These are phyloP conservation scores for Encarsia formosa DNA, from an alignment of 2,888 invertebrate genomes.

Conservation along the genomic window DNA sequence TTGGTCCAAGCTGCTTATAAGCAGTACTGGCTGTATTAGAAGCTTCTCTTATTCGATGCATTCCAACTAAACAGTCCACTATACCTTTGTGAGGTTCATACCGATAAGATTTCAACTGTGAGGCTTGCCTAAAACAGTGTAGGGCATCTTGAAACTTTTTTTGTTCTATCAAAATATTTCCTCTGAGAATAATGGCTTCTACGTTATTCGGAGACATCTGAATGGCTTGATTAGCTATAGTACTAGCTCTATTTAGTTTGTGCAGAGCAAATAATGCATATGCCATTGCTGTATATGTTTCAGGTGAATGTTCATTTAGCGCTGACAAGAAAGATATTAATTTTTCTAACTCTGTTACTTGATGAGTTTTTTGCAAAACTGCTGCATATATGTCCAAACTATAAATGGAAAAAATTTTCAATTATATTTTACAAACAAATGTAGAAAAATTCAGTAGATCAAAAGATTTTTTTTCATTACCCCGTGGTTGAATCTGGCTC, in stretches of 20 bases:
- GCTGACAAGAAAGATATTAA: conserved; percentile 55
- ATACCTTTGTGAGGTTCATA: conserved; percentile 76
- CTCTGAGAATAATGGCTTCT: conserved; percentile 72
- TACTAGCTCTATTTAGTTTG: conserved; percentile 65
- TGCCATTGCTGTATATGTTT: conserved; percentile 74
- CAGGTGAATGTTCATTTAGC: conserved; percentile 57
- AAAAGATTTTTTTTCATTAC: conserved; percentile 30
- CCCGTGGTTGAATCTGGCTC: conserved; percentile 47
- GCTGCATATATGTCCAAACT: conserved; percentile 66
- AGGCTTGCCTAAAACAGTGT: conserved; percentile 64
- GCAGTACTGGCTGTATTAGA: conserved; percentile 67
- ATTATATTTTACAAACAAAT: conserved; percentile 29
- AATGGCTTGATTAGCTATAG: conserved; percentile 71
- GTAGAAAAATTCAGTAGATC: conserved; percentile 1
- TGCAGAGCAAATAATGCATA: conserved; percentile 64
- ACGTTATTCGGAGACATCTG: conserved; percentile 62
- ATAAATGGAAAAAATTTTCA: conserved; percentile 28
- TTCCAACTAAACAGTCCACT: conserved; percentile 68
- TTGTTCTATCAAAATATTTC: conserved; percentile 62
- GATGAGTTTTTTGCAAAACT: conserved; percentile 59
- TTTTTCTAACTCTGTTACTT: conserved; percentile 60
- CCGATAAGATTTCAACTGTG: conserved; percentile 60
- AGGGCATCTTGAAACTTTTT: conserved; percentile 66
- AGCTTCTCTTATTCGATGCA: conserved; percentile 68
- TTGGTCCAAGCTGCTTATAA: conserved; percentile 68